Percentiles rank a stretch among this genome's conserved stretches.
Evolutionary conservation across 2,113 vertebrate species (phyloP).

Genomic region (Eleginops maclovinus): DNA sequence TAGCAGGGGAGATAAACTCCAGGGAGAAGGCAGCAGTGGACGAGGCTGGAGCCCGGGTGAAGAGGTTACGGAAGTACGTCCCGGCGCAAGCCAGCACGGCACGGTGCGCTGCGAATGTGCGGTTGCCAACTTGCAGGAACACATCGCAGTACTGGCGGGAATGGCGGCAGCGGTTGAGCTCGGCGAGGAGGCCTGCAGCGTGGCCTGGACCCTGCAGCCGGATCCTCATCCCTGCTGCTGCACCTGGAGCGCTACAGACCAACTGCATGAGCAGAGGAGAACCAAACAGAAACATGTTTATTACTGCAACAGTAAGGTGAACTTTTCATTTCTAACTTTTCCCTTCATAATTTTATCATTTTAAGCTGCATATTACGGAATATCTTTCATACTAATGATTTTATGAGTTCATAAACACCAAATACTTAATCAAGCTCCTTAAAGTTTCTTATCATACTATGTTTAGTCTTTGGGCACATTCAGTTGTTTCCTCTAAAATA

Average conservation of each 20-base stretch:
- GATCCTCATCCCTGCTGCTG: conserved; percentile 93
- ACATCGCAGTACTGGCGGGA: conserved; percentile 94
- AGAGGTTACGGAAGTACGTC: conserved; percentile 93
- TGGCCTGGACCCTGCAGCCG: conserved; percentile 93
- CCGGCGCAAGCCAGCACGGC: conserved; percentile 92
- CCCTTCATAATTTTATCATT: background rate
- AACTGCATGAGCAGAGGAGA: conserved; percentile 38
- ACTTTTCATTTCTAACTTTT: too few species aligned
- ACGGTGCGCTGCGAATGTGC: conserved; percentile 93
- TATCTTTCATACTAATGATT: too few species aligned
- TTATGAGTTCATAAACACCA: background rate
- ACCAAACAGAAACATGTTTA: background rate
- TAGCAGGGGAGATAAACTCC: conserved; percentile 93
- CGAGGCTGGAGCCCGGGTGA: conserved; percentile 78
- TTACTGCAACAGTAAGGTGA: background rate
- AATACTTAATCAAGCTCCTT: background rate
- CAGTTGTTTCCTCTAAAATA: background rate
- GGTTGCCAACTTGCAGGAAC: conserved; percentile 91
- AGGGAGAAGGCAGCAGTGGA: conserved; percentile 87
- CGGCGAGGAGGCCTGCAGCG: conserved; percentile 91
- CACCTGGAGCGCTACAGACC: conserved; percentile 7
- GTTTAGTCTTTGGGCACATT: background rate
- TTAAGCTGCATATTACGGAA: background rate
- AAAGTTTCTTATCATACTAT: background rate
- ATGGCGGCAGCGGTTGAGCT: conserved; percentile 94